A percentile compares a stretch with the other conserved stretches of the same genome.
These are phyloP conservation scores for Acrobeloides nanus DNA, from an alignment of 2,888 invertebrate genomes.

Conservation along the genomic window DNA sequence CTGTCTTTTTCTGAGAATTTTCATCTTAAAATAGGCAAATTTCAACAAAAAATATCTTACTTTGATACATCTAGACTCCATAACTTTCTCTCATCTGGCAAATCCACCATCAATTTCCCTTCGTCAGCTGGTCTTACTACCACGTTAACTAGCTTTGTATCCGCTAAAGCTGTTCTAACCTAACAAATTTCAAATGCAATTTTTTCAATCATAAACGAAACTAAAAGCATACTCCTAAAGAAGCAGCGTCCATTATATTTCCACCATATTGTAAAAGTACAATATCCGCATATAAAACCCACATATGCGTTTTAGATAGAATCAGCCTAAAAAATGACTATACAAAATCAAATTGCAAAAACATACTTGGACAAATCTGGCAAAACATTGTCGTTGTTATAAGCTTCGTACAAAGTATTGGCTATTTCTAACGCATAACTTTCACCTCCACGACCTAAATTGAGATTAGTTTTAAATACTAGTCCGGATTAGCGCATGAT, in stretches of 20 bases:
- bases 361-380: conserved; percentile 55
- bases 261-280: conserved; percentile 82
- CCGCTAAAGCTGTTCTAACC: conserved; percentile 41
- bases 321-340: conserved; percentile 22
- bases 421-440: conserved; percentile 77
- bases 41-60: conserved; percentile 11
- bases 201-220: too few relatives aligned
- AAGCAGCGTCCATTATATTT: conserved; percentile 87
- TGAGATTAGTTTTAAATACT: not conserved
- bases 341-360: not conserved
- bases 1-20: not conserved
- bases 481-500: too few relatives aligned
- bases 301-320: conserved; percentile 33
- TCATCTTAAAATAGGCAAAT: not conserved
- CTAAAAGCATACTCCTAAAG: conserved; percentile 63
- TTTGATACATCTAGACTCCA: conserved; percentile 33
- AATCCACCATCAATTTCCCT: conserved; percentile 33
- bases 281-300: conserved; percentile 39
- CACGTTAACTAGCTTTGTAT: conserved; percentile 33
- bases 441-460: conserved; percentile 71
- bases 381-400: conserved; percentile 63
- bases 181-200: too few relatives aligned
- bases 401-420: conserved; percentile 71
- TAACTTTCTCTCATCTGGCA: conserved; percentile 27
- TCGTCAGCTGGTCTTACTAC: conserved; percentile 37